A percentile compares a stretch with the other conserved stretches of the same genome.
These are phyloP conservation scores for Seriola quinqueradiata DNA, from an alignment of 2,113 vertebrate genomes.

Conservation along the genomic window DNA sequence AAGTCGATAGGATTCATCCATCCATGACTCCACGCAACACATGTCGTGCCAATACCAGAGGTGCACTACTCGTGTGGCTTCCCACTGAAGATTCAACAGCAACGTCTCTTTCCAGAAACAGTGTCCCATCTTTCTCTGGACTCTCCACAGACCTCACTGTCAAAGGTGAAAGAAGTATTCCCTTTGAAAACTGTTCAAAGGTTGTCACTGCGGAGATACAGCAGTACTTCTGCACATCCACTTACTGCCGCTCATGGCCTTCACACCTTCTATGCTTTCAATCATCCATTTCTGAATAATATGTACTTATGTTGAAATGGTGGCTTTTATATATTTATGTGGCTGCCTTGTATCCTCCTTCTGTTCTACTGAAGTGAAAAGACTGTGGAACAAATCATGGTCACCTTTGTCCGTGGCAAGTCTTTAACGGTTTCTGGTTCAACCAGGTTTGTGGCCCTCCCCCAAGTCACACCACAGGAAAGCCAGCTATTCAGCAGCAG, in stretches of 20 bases:
- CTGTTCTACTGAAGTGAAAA: background rate
- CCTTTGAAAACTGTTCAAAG: background rate
- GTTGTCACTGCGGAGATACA: background rate
- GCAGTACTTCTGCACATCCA: background rate
- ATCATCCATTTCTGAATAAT: background rate
- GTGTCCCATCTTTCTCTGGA: background rate
- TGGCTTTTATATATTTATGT: constrained; percentile 50
- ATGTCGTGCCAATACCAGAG: background rate
- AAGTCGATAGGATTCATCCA: background rate
- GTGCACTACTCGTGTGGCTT: too few species aligned
- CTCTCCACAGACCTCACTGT: background rate
- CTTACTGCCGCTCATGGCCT: background rate
- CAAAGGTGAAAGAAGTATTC: background rate
- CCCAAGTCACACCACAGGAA: constrained; percentile 47
- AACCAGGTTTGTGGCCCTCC: constrained; percentile 55
- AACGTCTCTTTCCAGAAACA: background rate
- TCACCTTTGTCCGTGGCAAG: constrained; percentile 22
- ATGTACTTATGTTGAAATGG: constrained; percentile 14
- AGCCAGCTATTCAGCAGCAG: constrained; percentile 57
- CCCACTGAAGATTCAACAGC: too few species aligned
- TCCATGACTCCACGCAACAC: background rate
- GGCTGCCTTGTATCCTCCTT: constrained; percentile 3
- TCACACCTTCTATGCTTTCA: constrained; percentile 2
- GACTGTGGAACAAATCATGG: constrained; percentile 17
- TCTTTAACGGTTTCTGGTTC: constrained; percentile 33